phyloP scores from a whole-genome alignment of 2,888 invertebrate species.

The Polydesmus complanatus region DNA sequence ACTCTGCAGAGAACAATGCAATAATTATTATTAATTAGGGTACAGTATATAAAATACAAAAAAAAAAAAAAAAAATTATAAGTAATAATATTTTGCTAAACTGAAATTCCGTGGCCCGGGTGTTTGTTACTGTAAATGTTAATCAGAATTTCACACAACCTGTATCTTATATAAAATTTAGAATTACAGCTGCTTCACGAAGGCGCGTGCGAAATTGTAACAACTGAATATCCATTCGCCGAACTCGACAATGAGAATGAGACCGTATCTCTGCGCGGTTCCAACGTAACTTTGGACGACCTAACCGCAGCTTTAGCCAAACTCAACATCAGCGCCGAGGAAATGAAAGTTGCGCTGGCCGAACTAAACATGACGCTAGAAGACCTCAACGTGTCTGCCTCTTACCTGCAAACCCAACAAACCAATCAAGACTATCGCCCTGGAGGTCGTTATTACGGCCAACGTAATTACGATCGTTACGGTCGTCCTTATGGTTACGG shows the following conservation, averaged over 20 bases:
- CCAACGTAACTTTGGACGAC: background rate
- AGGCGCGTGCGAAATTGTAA: background rate
- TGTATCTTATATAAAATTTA: too few species aligned
- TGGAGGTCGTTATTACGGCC: background rate
- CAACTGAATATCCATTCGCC: background rate
- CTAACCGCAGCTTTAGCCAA: background rate
- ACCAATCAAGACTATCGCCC: background rate
- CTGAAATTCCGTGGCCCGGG: too few species aligned
- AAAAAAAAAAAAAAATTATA: too few species aligned
- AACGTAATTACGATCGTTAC: background rate
- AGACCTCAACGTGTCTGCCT: background rate
- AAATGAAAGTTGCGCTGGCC: background rate
- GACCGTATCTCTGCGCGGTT: background rate
- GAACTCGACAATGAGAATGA: background rate
- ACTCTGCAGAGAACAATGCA: too few species aligned
- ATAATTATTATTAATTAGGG: too few species aligned
- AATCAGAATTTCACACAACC: too few species aligned
- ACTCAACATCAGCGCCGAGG: background rate
- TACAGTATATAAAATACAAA: too few species aligned
- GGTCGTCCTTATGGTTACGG: background rate
- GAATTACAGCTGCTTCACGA: background rate
- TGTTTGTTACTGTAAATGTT: too few species aligned
- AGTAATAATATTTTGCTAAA: too few species aligned
- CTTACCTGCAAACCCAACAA: background rate
- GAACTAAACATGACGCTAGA: background rate